A percentile compares a stretch with the other conserved stretches of the same genome.
These are phyloP conservation scores for Mormoops blainvillei DNA, from an alignment of 2,113 vertebrate genomes.

Conservation along the genomic window DNA sequence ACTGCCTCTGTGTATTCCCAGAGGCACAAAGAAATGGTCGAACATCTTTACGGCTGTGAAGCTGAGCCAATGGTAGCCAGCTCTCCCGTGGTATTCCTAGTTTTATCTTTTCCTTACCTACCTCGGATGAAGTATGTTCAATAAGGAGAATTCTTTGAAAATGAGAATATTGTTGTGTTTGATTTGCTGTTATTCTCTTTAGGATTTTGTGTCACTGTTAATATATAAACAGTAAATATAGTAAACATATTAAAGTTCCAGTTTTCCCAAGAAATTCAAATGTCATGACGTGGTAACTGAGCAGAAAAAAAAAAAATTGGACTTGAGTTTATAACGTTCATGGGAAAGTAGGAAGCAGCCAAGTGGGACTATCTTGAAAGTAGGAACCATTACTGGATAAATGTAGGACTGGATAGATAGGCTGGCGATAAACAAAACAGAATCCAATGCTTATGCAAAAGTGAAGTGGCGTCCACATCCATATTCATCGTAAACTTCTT, in stretches of 20 bases:
- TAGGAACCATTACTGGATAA: background rate
- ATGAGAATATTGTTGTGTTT: background rate
- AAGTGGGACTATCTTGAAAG: background rate
- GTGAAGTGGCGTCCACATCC: rapidly evolving
- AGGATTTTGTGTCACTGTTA: background rate
- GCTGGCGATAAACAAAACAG: background rate
- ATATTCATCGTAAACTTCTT: background rate
- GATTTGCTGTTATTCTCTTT: background rate
- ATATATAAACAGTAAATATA: background rate
- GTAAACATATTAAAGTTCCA: background rate
- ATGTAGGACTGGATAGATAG: no score
- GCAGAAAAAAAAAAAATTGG: background rate
- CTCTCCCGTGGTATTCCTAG: background rate
- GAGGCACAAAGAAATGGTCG: background rate
- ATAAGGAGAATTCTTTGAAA: background rate
- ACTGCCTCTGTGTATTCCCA: background rate
- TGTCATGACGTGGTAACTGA: background rate
- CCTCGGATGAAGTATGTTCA: background rate
- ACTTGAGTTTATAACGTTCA: background rate
- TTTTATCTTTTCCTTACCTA: background rate
- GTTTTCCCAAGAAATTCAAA: background rate
- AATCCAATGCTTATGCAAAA: background rate
- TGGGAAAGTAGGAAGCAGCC: background rate
- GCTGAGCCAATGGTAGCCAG: background rate
- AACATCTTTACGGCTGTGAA: background rate